A percentile compares a stretch with the other conserved stretches of the same genome.
phyloP scores from a whole-genome alignment of 1,140 invertebrate species.

The Atta colombica region DNA sequence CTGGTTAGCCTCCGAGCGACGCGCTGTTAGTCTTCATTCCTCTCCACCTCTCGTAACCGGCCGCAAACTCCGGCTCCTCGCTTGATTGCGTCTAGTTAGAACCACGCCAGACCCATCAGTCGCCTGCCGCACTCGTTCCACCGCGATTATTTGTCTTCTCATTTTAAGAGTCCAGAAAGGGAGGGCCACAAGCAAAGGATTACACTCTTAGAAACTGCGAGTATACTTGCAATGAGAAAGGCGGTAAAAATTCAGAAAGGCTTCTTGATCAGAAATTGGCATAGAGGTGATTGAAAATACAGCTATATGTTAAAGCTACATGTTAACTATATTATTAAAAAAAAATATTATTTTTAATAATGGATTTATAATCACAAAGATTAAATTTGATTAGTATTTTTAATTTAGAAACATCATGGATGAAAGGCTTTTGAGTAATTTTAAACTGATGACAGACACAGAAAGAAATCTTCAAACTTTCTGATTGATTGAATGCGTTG shows the following conservation, averaged over 20 bases:
- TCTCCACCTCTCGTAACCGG: constrained; percentile 77
- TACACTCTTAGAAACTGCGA: constrained; percentile 20
- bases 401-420: neutral
- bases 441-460: neutral
- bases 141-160: constrained; percentile 84
- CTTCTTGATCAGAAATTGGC: neutral
- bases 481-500: constrained; percentile 45
- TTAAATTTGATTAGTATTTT: neutral
- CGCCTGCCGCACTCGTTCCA: constrained; percentile 79
- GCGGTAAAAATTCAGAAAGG: neutral
- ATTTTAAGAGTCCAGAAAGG: constrained; percentile 81
- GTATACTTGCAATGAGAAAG: neutral
- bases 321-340: neutral
- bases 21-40: constrained; percentile 86
- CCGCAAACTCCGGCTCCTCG: constrained; percentile 81
- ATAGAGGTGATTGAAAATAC: neutral
- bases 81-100: constrained; percentile 86
- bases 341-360: neutral
- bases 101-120: constrained; percentile 83
- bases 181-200: constrained; percentile 50
- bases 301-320: neutral
- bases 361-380: neutral
- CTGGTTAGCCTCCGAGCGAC: constrained; percentile 85
- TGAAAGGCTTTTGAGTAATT: neutral
- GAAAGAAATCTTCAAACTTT: constrained; percentile 37